Percentiles rank a stretch among this genome's conserved stretches.
Evolutionary conservation across 2,113 vertebrate genomes (phyloP).

Genomic region (Pavo muticus): DNA sequence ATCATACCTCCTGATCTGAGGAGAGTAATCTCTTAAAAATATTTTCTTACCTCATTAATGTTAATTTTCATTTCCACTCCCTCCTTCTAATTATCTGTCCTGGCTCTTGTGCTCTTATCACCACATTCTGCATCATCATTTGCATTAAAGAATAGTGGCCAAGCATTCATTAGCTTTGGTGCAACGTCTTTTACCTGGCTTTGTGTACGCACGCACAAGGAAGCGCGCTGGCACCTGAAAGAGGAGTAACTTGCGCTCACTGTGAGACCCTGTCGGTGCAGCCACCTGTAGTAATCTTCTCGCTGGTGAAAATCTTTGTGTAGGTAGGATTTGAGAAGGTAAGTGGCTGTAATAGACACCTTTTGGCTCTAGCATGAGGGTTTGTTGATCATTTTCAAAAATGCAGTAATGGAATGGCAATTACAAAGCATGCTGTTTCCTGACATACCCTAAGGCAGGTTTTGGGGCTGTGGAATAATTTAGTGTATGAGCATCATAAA

Average conservation of each 20-base stretch:
- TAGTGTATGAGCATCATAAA: neutral
- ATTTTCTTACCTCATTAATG: neutral
- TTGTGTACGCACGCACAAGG: neutral
- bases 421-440: neutral
- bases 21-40: neutral
- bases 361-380: neutral
- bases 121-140: neutral
- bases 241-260: neutral
- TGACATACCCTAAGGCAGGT: neutral
- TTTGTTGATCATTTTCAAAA: neutral
- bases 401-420: neutral
- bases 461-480: neutral
- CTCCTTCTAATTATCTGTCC: neutral
- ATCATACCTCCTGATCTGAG: neutral
- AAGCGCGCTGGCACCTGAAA: neutral
- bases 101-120: neutral
- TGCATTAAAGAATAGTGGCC: neutral
- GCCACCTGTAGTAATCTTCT: neutral
- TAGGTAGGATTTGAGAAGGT: neutral
- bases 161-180: constrained; percentile 10
- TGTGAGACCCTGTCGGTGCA: neutral
- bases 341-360: neutral
- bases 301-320: neutral
- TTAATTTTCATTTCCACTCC: neutral
- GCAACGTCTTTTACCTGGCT: neutral